phyloP scores from a whole-genome alignment of 2,888 invertebrate genomes.

The Agapostemon virescens region DNA sequence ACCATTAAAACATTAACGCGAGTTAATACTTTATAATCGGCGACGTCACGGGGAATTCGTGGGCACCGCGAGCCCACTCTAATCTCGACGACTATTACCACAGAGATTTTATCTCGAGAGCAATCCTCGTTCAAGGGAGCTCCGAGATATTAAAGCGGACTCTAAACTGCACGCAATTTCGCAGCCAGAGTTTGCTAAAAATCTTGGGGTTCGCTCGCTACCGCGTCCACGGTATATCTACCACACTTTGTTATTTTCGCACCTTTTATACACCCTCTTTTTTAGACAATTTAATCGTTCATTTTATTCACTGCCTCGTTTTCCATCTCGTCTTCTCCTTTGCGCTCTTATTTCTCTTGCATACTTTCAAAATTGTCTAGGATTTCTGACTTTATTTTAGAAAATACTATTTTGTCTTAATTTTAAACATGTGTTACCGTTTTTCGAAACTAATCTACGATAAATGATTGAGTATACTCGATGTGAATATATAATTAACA shows the following conservation, averaged over 20 bases:
- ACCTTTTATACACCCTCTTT: neutral
- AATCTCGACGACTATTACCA: constrained; percentile 11
- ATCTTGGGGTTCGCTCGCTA: neutral
- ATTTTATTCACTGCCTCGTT: neutral
- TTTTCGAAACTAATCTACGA: neutral
- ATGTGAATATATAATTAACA: neutral
- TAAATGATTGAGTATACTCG: neutral
- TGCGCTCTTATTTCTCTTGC: too few species aligned
- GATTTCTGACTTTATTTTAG: neutral
- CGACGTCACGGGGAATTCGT: constrained; percentile 31
- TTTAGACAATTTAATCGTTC: neutral
- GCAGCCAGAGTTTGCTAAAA: neutral
- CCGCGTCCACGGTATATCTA: neutral
- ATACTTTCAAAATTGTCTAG: neutral
- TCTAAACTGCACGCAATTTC: neutral
- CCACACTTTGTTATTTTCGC: neutral
- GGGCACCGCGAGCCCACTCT: constrained; percentile 17
- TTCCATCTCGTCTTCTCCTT: neutral
- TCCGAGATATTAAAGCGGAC: neutral
- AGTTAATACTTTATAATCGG: constrained; percentile 61
- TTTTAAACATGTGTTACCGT: neutral
- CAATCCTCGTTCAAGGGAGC: neutral
- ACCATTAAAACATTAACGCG: constrained; percentile 62
- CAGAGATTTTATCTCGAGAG: constrained; percentile 6
- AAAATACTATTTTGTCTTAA: neutral